Conservation (phyloP, 2,888 invertebrate species). For the Fissipunctia ypsillon region DNA sequence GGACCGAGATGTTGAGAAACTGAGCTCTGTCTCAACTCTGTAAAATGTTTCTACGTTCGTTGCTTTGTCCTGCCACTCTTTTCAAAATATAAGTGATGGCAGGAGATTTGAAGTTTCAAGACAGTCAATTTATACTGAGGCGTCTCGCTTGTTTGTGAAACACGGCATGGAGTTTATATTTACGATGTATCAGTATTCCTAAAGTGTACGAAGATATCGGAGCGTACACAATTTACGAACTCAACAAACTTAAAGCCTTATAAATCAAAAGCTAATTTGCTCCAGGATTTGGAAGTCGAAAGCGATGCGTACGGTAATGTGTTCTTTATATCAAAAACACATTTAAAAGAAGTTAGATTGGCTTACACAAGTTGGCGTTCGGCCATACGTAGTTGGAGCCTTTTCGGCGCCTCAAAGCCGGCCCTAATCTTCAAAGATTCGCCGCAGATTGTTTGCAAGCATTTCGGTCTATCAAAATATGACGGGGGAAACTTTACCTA, state of each 20-base stretch:
- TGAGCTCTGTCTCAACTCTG: slow-evolving; percentile 29
- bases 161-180: slow-evolving; percentile 31
- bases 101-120: slow-evolving; percentile 14
- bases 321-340: slow-evolving; percentile 90
- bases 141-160: slow-evolving; percentile 31
- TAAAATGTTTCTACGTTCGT: slow-evolving; percentile 35
- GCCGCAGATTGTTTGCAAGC: slow-evolving; percentile 88
- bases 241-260: slow-evolving; percentile 79
- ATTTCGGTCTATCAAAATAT: slow-evolving; percentile 87
- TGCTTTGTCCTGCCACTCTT: slow-evolving; percentile 10
- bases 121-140: slow-evolving; percentile 6
- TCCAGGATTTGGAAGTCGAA: slow-evolving; percentile 82
- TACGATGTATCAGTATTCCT: slow-evolving; percentile 60
- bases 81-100: slow-evolving; percentile 19
- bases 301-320: slow-evolving; percentile 87
- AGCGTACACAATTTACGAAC: slow-evolving; percentile 64
- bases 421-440: slow-evolving; percentile 88
- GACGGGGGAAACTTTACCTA: slow-evolving; percentile 80
- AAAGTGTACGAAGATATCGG: slow-evolving; percentile 48
- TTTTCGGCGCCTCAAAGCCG: slow-evolving; percentile 85
- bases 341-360: slow-evolving; percentile 91
- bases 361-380: slow-evolving; percentile 89
- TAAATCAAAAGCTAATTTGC: slow-evolving; percentile 89
- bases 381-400: slow-evolving; percentile 87
- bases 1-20: slow-evolving; percentile 22